phyloP scores from a whole-genome alignment of 2,797 vertebrate species.

The Columba guinea region DNA sequence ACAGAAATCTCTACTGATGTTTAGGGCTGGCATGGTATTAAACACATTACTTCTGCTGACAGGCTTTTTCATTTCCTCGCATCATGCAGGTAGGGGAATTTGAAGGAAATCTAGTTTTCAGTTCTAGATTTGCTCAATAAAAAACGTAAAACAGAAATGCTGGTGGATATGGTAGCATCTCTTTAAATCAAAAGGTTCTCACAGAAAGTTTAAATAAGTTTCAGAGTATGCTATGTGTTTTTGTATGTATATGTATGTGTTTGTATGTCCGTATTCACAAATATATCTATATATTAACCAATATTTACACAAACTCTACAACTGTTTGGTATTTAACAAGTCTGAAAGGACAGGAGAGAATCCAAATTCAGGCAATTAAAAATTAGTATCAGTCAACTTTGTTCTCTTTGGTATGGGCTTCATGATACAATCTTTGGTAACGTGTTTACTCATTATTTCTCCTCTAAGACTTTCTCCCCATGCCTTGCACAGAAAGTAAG shows the following conservation, averaged over 20 bases:
- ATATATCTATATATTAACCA: background rate
- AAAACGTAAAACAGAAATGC: constrained; percentile 70
- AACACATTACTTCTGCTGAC: constrained; percentile 83
- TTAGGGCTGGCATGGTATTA: constrained; percentile 77
- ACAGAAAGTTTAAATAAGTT: constrained; percentile 48
- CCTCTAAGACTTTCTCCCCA: background rate
- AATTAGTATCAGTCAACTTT: background rate
- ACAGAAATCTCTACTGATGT: constrained; percentile 78
- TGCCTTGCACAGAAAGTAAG: background rate
- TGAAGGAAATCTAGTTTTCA: constrained; percentile 73
- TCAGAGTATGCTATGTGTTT: background rate
- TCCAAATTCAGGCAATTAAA: background rate
- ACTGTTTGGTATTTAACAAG: background rate
- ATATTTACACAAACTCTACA: background rate
- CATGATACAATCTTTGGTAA: background rate
- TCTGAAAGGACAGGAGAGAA: background rate
- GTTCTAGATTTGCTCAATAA: constrained; percentile 63
- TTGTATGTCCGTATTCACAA: background rate
- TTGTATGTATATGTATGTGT: background rate
- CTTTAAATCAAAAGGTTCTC: constrained; percentile 66
- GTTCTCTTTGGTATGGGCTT: background rate
- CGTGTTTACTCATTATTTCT: background rate
- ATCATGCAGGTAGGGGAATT: constrained; percentile 67
- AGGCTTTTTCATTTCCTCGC: constrained; percentile 77
- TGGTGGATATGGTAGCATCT: constrained; percentile 21